These are phyloP conservation scores for Acleris literana DNA, from an alignment of 2,888 invertebrate genomes.

Conservation along the genomic window DNA sequence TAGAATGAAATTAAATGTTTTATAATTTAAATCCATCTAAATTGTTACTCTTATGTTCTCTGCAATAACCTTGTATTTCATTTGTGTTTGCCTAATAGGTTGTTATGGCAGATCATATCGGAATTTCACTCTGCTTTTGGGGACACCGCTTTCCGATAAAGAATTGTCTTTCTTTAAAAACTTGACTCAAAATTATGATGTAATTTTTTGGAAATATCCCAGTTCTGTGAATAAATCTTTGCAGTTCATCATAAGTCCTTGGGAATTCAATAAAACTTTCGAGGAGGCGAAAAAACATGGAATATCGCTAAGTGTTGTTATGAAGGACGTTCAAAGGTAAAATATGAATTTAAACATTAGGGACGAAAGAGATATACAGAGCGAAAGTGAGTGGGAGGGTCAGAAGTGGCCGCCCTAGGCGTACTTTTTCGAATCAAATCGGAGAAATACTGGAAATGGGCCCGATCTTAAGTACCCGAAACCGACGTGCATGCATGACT, in stretches of 20 bases:
- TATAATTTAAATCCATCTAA: too few species aligned
- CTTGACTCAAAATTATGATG: slow-evolving; percentile 46
- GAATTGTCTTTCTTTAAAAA: slow-evolving; percentile 58
- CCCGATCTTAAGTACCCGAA: too few species aligned
- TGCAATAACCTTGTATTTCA: neutral
- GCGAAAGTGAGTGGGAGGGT: too few species aligned
- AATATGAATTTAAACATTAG: slow-evolving; percentile 12
- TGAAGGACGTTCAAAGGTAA: slow-evolving; percentile 65
- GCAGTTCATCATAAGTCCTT: slow-evolving; percentile 62
- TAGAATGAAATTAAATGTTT: too few species aligned
- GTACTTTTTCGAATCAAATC: too few species aligned
- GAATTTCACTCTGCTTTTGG: slow-evolving; percentile 63
- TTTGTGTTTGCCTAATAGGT: slow-evolving; percentile 30
- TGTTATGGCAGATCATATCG: slow-evolving; percentile 47
- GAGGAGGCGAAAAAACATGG: slow-evolving; percentile 44
- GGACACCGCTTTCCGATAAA: slow-evolving; percentile 49
- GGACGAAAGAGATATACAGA: too few species aligned
- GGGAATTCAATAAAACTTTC: slow-evolving; percentile 47
- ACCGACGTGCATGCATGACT: too few species aligned
- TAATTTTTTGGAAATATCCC: slow-evolving; percentile 63
- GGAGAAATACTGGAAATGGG: too few species aligned
- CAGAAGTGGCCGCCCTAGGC: too few species aligned
- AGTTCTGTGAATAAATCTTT: slow-evolving; percentile 51
- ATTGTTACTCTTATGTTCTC: neutral
- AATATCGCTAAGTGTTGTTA: slow-evolving; percentile 55